Evolutionary conservation across 2,888 invertebrate genomes (phyloP), one percentile per base, ranked within the genome.

Genomic region (Volucella zonaria): DNA sequence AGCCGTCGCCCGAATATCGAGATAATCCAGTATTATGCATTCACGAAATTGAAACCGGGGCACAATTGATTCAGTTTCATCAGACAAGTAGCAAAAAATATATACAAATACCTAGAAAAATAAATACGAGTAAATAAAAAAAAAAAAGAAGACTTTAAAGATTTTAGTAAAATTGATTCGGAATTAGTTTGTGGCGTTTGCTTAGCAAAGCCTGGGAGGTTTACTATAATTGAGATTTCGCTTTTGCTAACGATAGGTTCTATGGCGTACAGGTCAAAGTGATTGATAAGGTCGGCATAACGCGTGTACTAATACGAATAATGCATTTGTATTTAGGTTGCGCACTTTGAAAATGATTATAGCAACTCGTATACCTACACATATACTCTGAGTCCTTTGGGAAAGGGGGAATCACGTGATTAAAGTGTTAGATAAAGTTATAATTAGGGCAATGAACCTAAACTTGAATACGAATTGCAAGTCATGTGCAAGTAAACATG

Each of bases 21-120:
- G 68, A 77, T 77, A 70, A 77, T 77, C 77, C 42, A 62, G 49
- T 43, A 61, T 54, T 68, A 68, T 77, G 56, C 70, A 70, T 62
- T 70, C 47, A 62, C 51, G 31, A 70, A n/a, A 15, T 62, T 56
- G 47, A 62, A 59, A 67, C 54, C 54, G 68, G 45, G 15, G 11
- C n/a, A 11, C 61, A 77, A 77, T 56, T 70, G 70, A 77, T 23
- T 77, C 45, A 62, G 23, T 23, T 23, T 23, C 18, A 23, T 23
- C 18, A 23, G 18, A 59, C 18, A 61, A 52, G 18, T 10, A 31
- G 31, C 31, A 31, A 31, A 31, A 23, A 31, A 31, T 31, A 31
- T 31, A 31, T 31, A 31, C 52, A 54, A 49, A 23, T 23, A 49
- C 49, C 18, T 1, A 31, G 6, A 31, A 31, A 31, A 31, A 31